Conservation (phyloP, 2,113 vertebrate species). For the Quiscalus mexicanus region DNA sequence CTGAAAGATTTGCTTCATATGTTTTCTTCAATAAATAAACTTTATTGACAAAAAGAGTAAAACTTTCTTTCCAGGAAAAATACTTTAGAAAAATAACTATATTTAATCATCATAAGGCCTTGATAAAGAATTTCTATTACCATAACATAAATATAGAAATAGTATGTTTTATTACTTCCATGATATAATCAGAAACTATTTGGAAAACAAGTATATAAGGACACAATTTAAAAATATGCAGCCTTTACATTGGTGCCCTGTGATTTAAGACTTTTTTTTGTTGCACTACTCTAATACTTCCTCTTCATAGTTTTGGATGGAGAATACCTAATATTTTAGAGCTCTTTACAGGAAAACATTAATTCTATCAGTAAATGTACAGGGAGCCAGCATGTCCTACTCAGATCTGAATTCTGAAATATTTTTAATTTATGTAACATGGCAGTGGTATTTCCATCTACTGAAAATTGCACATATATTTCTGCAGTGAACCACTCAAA, state of each 20-base stretch:
- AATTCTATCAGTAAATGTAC: not conserved
- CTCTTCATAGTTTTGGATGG: not conserved
- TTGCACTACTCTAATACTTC: not conserved
- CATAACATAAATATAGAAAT: not conserved
- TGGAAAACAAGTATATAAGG: not conserved
- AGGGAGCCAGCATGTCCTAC: not conserved
- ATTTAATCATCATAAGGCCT: not conserved
- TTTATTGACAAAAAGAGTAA: not conserved
- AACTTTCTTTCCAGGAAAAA: not conserved
- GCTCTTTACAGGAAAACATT: constrained; percentile 8
- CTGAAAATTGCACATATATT: not conserved
- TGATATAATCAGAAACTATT: not conserved
- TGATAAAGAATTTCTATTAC: not conserved
- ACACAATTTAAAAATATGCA: not conserved
- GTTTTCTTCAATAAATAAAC: not conserved
- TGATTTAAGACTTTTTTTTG: not conserved
- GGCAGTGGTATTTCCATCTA: constrained; percentile 13
- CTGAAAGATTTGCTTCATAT: not conserved
- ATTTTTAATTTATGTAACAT: constrained; percentile 12
- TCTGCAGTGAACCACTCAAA: not conserved
- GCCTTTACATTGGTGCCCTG: not conserved
- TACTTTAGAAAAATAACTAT: not conserved
- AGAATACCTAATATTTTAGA: not conserved
- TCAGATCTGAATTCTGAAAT: not conserved
- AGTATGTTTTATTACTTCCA: not conserved